A percentile compares a stretch with the other conserved stretches of the same genome.
Conservation (phyloP, 2,888 invertebrate genomes). For the Andrena minutula region DNA sequence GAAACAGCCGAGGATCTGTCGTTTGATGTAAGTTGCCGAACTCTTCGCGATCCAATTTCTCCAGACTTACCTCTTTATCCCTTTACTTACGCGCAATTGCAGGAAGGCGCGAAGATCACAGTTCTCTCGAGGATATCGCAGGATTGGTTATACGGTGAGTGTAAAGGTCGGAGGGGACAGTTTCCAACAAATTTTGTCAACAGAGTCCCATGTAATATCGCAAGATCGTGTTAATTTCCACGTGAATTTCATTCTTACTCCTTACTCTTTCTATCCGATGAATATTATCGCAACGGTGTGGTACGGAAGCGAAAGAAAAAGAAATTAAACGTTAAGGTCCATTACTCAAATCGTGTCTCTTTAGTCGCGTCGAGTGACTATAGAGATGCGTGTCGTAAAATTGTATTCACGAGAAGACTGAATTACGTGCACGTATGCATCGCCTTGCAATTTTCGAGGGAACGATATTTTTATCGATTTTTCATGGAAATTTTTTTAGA, state of each 20-base stretch:
- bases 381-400: conserved; percentile 39
- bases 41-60: not conserved
- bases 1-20: conserved; percentile 87
- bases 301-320: not conserved
- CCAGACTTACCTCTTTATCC: not conserved
- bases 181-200: conserved; percentile 93
- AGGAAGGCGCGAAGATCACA: conserved; percentile 88
- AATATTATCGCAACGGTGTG: conserved; percentile 30
- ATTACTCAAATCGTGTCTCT: not conserved
- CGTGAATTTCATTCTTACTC: conserved; percentile 20
- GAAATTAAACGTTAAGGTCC: conserved; percentile 7
- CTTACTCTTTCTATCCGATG: conserved; percentile 14
- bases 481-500: conserved; percentile 24
- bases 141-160: conserved; percentile 93
- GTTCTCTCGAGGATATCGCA: conserved; percentile 90
- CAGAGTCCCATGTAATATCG: conserved; percentile 86
- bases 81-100: not conserved
- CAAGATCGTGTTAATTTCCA: conserved; percentile 29
- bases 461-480: conserved; percentile 28
- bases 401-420: conserved; percentile 65
- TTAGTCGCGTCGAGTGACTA: not conserved
- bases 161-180: conserved; percentile 89
- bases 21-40: conserved; percentile 84
- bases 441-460: conserved; percentile 33
- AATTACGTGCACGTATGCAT: conserved; percentile 49